Base-by-base conservation (phyloP, 2,797 vertebrate genomes). In the Periophthalmus magnuspinnatus region DNA sequence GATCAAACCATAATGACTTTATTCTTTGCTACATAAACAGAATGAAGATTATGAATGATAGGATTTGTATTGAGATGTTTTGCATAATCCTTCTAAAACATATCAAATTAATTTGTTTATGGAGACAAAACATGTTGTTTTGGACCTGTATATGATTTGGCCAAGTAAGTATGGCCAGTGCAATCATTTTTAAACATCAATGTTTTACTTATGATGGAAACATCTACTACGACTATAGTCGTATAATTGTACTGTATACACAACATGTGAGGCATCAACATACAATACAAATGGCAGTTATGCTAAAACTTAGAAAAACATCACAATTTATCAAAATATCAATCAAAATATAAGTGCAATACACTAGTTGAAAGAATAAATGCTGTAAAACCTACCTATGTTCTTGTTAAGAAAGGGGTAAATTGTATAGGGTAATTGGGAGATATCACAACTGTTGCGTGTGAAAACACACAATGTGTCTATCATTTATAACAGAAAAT, bases 11-110 rank as follows among this genome's bases (percentile, higher is more conserved):
- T 80, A 82, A 75, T 77, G 81, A 76, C 86, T 86, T 79, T 68
- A 85, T 84, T 84, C 71, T 89, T 81, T 84, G 68, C 62, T 80
- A 85, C 86, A 83, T 84, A 84, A 91, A 86, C 79, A 89, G 75
- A 88, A 70, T 61, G 82, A 83, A 81, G 77, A 89, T 89, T 88
- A 84, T n/a, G 22, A 77, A 71, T 69, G 73, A 81, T 81, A 72
- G 78, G 84, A 85, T 81, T 77, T 65, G 70, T 86, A 86, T 87
- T 81, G 57, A 72, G 67, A 69, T 66, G 80, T 88, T 84, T 72
- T 68, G 74, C 67, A 57, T 82, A 78, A 81, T 55, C 52, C 74
- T 83, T 80, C 71, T 64, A 22, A 72, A 81, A 75, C 80, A 62
- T 77, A 81, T 81, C 81, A 81, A 79, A 87, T 80, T 70, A 69